phyloP scores from a whole-genome alignment of 2,888 invertebrate species.

The Synanthedon formicaeformis region DNA sequence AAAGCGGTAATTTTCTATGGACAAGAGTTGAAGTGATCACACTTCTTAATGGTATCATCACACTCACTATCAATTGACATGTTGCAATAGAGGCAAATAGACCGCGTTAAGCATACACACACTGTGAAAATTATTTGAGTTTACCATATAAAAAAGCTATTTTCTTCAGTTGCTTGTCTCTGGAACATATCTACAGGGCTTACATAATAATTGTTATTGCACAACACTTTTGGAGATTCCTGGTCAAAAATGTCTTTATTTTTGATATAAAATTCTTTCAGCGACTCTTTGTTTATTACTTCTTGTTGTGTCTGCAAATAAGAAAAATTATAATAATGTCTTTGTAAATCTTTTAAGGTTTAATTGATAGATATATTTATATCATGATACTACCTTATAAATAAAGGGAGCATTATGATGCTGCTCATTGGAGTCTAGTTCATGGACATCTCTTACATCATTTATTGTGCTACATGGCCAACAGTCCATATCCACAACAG shows the following conservation, averaged over 20 bases:
- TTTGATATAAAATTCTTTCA: slow-evolving; percentile 70
- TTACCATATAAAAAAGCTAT: slow-evolving; percentile 47
- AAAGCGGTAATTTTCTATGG: no score
- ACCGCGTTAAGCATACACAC: no score
- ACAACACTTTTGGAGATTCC: slow-evolving; percentile 72
- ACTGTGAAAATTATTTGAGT: neutral
- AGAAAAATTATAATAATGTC: slow-evolving; percentile 3
- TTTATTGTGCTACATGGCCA: slow-evolving; percentile 82
- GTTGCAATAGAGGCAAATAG: no score
- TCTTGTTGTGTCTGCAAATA: slow-evolving; percentile 69
- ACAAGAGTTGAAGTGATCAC: no score
- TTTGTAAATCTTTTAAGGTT: neutral
- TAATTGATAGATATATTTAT: neutral
- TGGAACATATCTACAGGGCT: slow-evolving; percentile 44
- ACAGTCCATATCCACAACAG: slow-evolving; percentile 85
- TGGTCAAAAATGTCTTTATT: slow-evolving; percentile 72
- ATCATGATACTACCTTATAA: slow-evolving; percentile 52
- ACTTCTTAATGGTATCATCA: no score
- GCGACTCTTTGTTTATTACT: slow-evolving; percentile 59
- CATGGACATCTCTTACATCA: slow-evolving; percentile 75
- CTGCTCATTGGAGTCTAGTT: slow-evolving; percentile 46
- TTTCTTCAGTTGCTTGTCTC: slow-evolving; percentile 17
- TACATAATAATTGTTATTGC: slow-evolving; percentile 39
- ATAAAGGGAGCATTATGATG: slow-evolving; percentile 62
- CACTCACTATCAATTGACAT: no score